phyloP scores from a whole-genome alignment of 2,113 vertebrate genomes.

The Serilophus lunatus region DNA sequence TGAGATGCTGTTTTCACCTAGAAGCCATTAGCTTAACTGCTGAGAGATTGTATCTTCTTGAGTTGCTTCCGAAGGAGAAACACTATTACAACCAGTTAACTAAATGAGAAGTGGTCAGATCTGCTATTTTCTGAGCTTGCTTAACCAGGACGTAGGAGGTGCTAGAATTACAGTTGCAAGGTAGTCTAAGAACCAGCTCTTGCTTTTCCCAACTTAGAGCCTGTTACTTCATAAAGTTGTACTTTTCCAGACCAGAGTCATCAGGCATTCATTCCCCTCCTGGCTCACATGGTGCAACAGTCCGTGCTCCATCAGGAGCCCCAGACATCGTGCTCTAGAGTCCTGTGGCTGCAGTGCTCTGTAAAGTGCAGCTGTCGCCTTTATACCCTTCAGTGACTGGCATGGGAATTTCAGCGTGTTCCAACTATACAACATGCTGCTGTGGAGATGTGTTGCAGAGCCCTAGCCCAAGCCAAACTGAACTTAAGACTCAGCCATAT shows the following conservation, averaged over 20 bases:
- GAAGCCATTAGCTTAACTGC: neutral
- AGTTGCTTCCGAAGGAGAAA: neutral
- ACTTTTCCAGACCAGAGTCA: slow-evolving; percentile 16
- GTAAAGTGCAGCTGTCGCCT: fast-evolving
- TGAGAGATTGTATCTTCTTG: neutral
- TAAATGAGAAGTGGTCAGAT: neutral
- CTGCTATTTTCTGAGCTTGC: neutral
- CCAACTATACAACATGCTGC: neutral
- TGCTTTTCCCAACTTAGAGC: neutral
- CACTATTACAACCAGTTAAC: neutral
- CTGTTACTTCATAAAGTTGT: neutral
- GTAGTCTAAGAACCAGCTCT: neutral
- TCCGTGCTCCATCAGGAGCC: neutral
- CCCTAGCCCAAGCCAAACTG: neutral
- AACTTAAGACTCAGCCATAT: neutral
- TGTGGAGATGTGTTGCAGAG: neutral
- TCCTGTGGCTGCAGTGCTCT: neutral
- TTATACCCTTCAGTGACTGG: neutral
- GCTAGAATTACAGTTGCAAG: neutral
- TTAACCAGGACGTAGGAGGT: neutral
- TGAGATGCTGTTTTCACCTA: neutral
- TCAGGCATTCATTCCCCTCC: neutral
- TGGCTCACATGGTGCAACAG: neutral
- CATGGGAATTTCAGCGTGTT: neutral
- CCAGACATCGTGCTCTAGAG: neutral